phyloP scores from a whole-genome alignment of 2,888 invertebrate genomes.

The Neocrepidodera transversa region DNA sequence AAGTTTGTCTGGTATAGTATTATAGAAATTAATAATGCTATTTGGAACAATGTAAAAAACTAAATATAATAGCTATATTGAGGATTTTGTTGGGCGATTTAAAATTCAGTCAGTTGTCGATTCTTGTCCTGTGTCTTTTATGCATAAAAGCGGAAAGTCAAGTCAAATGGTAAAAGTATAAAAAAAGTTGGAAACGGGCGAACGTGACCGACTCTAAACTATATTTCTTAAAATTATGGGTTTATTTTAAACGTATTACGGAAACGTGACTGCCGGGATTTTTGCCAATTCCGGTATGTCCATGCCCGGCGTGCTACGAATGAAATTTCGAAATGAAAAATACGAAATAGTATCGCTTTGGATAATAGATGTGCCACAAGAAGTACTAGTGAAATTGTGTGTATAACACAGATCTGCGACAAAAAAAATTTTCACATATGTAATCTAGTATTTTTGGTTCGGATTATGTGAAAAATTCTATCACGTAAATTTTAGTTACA shows the following conservation, averaged over 20 bases:
- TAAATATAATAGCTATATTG: no score
- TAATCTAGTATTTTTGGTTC: no score
- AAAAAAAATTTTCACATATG: no score
- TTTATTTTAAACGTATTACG: constrained; percentile 22
- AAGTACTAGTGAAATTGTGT: background rate
- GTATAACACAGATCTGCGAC: no score
- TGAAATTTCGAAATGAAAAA: constrained; percentile 9
- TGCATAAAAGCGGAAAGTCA: constrained; percentile 4
- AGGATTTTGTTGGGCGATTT: background rate
- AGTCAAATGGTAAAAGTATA: constrained; percentile 14
- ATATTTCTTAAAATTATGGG: constrained; percentile 28
- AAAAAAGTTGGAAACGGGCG: constrained; percentile 3
- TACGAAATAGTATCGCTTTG: background rate
- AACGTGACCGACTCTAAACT: constrained; percentile 27
- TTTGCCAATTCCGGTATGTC: constrained; percentile 11
- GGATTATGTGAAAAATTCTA: no score
- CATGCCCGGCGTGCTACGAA: constrained; percentile 5
- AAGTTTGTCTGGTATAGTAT: no score
- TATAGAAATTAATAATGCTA: no score
- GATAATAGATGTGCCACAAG: background rate
- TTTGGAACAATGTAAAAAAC: no score
- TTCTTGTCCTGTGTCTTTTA: constrained; percentile 1
- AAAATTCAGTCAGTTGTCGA: constrained; percentile 9
- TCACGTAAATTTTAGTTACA: no score
- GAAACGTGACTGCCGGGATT: constrained; percentile 28